These are phyloP conservation scores for Lasioglossum lativentre DNA, from an alignment of 2,888 invertebrate genomes.

Conservation along the genomic window DNA sequence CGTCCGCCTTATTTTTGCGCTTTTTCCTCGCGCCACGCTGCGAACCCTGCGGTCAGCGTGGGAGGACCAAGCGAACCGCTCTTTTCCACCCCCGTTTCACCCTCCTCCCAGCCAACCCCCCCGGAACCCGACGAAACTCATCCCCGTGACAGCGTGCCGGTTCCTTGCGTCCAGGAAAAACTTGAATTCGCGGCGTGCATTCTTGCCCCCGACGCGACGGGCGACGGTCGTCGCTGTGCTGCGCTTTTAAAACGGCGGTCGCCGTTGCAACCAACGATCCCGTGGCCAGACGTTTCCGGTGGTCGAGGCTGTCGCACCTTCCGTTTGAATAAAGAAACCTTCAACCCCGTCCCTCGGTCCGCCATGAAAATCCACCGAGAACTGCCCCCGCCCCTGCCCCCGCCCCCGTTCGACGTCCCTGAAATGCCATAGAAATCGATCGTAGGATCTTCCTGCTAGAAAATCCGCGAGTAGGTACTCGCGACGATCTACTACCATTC, in stretches of 20 bases:
- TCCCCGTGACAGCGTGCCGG: slow-evolving; percentile 50
- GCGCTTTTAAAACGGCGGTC: slow-evolving; percentile 43
- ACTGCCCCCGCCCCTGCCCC: too few relatives aligned
- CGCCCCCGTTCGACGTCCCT: background rate
- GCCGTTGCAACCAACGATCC: background rate
- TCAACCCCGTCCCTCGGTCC: background rate
- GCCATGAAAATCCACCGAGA: slow-evolving; percentile 10
- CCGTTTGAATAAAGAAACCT: slow-evolving; percentile 54
- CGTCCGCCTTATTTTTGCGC: slow-evolving; percentile 37
- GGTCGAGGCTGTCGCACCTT: slow-evolving; percentile 36
- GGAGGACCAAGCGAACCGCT: background rate
- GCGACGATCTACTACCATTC: background rate
- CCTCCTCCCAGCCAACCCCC: background rate
- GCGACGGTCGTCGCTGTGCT: background rate
- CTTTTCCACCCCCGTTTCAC: background rate
- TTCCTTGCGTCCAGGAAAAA: slow-evolving; percentile 50
- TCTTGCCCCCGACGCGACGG: slow-evolving; percentile 15
- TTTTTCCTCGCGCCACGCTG: slow-evolving; percentile 1
- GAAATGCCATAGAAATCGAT: background rate
- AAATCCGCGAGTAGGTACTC: background rate
- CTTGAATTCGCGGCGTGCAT: slow-evolving; percentile 48
- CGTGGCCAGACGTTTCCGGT: slow-evolving; percentile 37
- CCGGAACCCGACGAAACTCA: slow-evolving; percentile 44
- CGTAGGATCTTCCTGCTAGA: background rate
- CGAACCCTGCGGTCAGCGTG: slow-evolving; percentile 28